These are phyloP conservation scores for Lacerta bilineata DNA, from an alignment of 2,797 vertebrate species.

Conservation along the genomic window DNA sequence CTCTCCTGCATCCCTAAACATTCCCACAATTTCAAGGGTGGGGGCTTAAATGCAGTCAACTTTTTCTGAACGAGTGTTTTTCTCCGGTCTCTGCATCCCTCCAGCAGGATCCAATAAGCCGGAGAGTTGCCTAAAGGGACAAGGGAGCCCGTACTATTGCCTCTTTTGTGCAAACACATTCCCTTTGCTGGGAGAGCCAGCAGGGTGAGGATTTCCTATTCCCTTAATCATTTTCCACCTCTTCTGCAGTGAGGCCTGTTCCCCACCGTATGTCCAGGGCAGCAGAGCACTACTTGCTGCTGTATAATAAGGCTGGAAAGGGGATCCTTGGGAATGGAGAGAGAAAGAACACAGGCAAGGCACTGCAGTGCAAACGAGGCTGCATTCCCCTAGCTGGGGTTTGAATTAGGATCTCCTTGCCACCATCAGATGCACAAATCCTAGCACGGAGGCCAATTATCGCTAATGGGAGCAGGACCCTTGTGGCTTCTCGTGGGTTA, in stretches of 20 bases:
- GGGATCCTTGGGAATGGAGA: neutral
- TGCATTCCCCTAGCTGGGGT: neutral
- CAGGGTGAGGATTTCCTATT: too few species aligned
- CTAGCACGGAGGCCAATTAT: accelerated
- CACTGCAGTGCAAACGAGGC: neutral
- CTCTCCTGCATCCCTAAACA: too few species aligned
- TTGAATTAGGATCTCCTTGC: neutral
- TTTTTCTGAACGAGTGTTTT: neutral
- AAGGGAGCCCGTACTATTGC: neutral
- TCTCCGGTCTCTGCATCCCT: neutral
- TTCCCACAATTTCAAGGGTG: neutral
- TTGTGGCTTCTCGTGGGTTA: accelerated
- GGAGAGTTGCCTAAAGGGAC: neutral
- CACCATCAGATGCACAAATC: neutral
- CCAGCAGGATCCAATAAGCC: neutral
- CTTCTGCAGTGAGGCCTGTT: neutral
- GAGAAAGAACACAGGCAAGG: neutral
- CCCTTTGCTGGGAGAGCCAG: neutral
- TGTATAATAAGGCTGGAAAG: neutral
- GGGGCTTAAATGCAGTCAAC: neutral
- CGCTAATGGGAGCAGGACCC: accelerated
- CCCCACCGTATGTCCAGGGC: neutral
- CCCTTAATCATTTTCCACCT: too few species aligned
- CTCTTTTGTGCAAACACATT: neutral
- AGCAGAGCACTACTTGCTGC: neutral